Evolutionary conservation across 2,113 vertebrate species (phyloP), one percentile per base, ranked within the genome.

Genomic region (Scolopax mira): DNA sequence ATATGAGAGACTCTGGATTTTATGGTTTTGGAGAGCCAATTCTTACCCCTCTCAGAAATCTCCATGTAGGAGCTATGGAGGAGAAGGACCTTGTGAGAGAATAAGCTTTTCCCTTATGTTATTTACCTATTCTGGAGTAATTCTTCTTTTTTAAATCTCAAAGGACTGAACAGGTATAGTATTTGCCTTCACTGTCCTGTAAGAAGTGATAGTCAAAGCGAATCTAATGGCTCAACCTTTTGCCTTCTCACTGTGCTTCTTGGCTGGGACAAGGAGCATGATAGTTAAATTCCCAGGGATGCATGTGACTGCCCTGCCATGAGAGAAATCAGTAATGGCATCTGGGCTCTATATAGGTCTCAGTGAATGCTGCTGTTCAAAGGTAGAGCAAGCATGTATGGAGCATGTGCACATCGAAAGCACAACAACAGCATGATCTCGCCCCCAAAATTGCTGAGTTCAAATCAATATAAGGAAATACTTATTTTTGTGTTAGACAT

Each of bases 141-240:
- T 44, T 84, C 3, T 57, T 31, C 30, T 31, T 7, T 48, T 67
- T 79, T 75, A 85, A 79, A 72, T 90, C 41, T 83, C 44, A 61
- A 35, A 52, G 11, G 22, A 51, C 39, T 78, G 64, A 87, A 41
- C 18, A 46, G 15, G 6, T 87, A 3, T 24, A 65, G 4, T 33
- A 10, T 23, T 12, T 75, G 42, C 39, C 30, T 72, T 65, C 7
- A 5, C 4, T 64, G 10, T 48, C 25, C 28, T 33, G 1, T 35
- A n/a, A 67, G 37, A 86, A 74, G 16, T 9, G 19, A 33, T 54
- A 11, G n/a, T 73, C 14, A 49, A 84, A 55, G 54, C 52, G 71
- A 52, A 42, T 72, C 1, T 5, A 31, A 55, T 4, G 1, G 18
- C 21, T 77, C 28, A 22, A 0, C 22, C 9, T 65, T 85, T 69